Evolutionary conservation across 2,113 vertebrate species (phyloP).

Genomic region (Dasyurus viverrinus): DNA sequence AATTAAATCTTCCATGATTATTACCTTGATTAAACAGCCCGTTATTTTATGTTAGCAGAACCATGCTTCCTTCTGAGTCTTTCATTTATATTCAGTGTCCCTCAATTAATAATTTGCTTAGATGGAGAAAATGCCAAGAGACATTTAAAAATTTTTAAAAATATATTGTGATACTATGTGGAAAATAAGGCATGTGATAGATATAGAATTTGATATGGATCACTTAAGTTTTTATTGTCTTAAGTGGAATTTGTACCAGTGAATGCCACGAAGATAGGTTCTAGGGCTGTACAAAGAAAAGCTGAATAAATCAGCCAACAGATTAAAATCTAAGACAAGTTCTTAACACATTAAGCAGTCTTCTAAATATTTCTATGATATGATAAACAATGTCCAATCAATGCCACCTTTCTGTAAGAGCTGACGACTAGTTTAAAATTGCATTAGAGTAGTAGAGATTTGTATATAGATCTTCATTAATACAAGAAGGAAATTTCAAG

Average conservation of each 20-base stretch:
- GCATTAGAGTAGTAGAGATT: not conserved
- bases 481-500: not conserved
- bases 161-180: not conserved
- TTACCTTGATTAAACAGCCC: constrained; percentile 16
- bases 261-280: not conserved
- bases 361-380: not conserved
- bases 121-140: not conserved
- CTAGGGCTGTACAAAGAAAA: not conserved
- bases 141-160: not conserved
- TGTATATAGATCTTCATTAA: constrained; percentile 20
- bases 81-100: not conserved
- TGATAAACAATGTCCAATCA: constrained; percentile 53
- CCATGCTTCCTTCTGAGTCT: not conserved
- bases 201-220: not conserved
- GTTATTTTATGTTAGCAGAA: not conserved
- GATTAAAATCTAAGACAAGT: not conserved
- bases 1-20: constrained; percentile 35
- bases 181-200: not conserved
- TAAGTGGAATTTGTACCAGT: constrained; percentile 4
- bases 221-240: not conserved
- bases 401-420: constrained; percentile 43
- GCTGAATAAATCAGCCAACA: not conserved
- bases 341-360: constrained; percentile 7
- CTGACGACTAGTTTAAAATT: not conserved
- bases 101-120: constrained; percentile 4